These are phyloP conservation scores for Aix galericulata DNA, from an alignment of 2,113 vertebrate genomes.

Conservation along the genomic window DNA sequence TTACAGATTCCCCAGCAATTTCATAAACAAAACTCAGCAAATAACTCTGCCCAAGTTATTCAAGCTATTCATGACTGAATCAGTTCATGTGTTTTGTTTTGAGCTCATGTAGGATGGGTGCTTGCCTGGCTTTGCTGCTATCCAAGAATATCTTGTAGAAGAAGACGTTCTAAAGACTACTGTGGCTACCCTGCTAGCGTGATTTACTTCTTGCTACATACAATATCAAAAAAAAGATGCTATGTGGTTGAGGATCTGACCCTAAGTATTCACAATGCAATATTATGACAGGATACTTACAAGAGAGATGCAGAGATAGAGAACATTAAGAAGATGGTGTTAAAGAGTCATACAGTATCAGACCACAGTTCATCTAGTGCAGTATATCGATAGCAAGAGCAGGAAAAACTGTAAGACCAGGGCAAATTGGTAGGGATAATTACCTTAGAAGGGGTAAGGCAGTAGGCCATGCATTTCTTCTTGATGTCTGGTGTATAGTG, in stretches of 20 bases:
- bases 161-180: neutral
- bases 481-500: neutral
- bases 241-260: neutral
- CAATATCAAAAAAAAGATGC: neutral
- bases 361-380: neutral
- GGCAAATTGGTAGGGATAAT: neutral
- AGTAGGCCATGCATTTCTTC: neutral
- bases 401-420: neutral
- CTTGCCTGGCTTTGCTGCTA: neutral
- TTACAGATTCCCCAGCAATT: neutral
- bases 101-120: neutral
- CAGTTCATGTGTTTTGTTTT: neutral
- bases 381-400: neutral
- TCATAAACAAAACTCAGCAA: neutral
- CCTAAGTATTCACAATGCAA: neutral
- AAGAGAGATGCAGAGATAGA: neutral
- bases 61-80: neutral
- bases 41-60: neutral
- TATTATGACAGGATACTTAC: neutral
- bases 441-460: neutral
- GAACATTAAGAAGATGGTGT: neutral
- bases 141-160: neutral
- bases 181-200: neutral
- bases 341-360: neutral
- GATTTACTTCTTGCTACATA: neutral